Base-by-base conservation (phyloP, 2,888 invertebrate genomes). In the Aquatica leii region DNA sequence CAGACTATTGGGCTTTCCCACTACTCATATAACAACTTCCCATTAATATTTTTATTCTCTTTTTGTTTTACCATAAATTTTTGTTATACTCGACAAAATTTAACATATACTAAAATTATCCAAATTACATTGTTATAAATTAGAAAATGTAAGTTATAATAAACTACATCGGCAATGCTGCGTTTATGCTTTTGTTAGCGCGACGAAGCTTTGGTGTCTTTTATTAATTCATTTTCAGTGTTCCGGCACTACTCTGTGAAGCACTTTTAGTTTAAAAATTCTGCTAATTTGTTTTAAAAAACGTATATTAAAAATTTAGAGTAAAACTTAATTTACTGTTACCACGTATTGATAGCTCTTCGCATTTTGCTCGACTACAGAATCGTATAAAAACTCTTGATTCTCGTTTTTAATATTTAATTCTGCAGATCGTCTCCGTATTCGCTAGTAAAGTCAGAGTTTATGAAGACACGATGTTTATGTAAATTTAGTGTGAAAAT, bases 391-490 rank as follows among this genome's bases (percentile, higher is more conserved):
- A 59, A 58, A 59, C 34, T 41, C 59, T 53, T 59, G 59, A 59
- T 59, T 59, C 59, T 12, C 35, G 53, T 53, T 59, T 52, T 59
- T 53, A 59, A 59, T 59, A 53, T 59, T 59, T 53, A 59, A 59
- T 53, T 53, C 48, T 20, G 35, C 34, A 48, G 59, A 53, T 52
- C 59, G 59, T 49, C 58, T 40, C 24, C 59, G 53, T 53, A 59
- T 59, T 46, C 59, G 59, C 52, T 48, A 59, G 52, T 59, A 59
- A 59, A 59, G 59, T 59, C 59, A 59, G 48, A 59, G 59, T 59
- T 59, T 59, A 59, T 59, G 59, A 59, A 59, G 53, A 59, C 53
- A 58, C 58, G 58, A 59, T 59, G 59, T 59, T 59, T 59, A 59
- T 59, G 53, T 59, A 59, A 53, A 59, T 59, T 59, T 46, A 51